Evolutionary conservation across 2,797 vertebrate species (phyloP).

Genomic region (Crocodylus rhombifer): DNA sequence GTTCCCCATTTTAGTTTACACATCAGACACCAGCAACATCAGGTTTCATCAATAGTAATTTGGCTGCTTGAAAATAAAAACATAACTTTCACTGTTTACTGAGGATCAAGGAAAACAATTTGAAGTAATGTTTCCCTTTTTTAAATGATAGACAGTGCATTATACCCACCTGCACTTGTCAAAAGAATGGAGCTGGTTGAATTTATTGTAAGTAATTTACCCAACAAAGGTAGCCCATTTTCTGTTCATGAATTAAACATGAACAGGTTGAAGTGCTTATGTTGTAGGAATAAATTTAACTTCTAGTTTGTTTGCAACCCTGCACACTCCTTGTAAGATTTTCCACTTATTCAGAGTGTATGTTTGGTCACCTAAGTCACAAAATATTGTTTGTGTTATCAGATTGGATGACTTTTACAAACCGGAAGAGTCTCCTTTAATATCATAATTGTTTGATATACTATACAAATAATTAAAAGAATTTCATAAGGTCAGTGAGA

Average conservation of each 20-base stretch:
- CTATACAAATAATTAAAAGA: neutral
- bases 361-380: neutral
- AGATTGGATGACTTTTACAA: neutral
- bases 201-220: neutral
- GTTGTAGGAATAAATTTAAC: neutral
- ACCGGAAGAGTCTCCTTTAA: neutral
- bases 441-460: constrained; percentile 2
- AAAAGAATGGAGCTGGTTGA: neutral
- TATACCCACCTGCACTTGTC: rapidly evolving
- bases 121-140: neutral
- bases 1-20: neutral
- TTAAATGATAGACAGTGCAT: neutral
- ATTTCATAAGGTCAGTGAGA: constrained; percentile 31
- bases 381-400: neutral
- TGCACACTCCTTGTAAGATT: neutral
- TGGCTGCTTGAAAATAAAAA: neutral
- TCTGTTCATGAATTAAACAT: neutral
- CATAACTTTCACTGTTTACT: neutral
- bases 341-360: neutral
- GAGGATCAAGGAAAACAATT: neutral
- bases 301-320: neutral
- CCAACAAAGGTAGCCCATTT: neutral
- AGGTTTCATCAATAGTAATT: neutral
- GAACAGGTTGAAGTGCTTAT: neutral
- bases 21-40: neutral